phyloP scores from a whole-genome alignment of 2,113 vertebrate species.

The Asarcornis scutulata region DNA sequence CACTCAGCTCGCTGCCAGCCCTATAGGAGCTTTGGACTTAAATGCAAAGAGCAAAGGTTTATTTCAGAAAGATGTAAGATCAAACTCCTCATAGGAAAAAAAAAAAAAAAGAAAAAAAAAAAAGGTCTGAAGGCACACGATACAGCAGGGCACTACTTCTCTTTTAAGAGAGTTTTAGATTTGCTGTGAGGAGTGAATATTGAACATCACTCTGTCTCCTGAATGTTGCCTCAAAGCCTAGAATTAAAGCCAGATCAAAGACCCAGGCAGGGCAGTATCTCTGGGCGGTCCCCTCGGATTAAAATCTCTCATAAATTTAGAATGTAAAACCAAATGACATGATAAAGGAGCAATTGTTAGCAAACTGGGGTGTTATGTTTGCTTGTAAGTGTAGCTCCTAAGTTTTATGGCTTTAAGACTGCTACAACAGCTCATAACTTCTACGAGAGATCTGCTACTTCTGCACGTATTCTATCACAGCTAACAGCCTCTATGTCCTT shows the following conservation, averaged over 20 bases:
- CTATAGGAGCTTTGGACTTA: not conserved
- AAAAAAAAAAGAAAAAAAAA: not conserved
- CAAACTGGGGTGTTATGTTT: not conserved
- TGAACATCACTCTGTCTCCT: not conserved
- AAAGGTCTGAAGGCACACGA: not conserved
- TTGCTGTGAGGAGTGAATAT: not conserved
- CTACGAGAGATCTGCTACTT: not conserved
- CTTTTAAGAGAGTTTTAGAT: not conserved
- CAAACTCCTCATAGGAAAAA: not conserved
- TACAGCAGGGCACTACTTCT: not conserved
- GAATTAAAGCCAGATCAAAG: not conserved
- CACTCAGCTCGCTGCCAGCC: not conserved
- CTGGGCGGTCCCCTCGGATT: not conserved
- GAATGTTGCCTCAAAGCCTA: not conserved
- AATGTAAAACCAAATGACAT: not conserved
- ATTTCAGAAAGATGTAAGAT: not conserved
- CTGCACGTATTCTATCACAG: not conserved
- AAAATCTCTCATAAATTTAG: not conserved
- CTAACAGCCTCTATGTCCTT: not conserved
- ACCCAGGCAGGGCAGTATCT: not conserved
- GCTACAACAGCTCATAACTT: not conserved
- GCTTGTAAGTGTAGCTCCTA: not conserved
- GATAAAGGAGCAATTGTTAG: not conserved
- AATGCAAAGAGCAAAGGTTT: not conserved
- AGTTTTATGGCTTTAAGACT: not conserved